A percentile compares a stretch with the other conserved stretches of the same genome.
These are phyloP conservation scores for Brachirus orientalis DNA, from an alignment of 2,113 vertebrate species.

Conservation along the genomic window DNA sequence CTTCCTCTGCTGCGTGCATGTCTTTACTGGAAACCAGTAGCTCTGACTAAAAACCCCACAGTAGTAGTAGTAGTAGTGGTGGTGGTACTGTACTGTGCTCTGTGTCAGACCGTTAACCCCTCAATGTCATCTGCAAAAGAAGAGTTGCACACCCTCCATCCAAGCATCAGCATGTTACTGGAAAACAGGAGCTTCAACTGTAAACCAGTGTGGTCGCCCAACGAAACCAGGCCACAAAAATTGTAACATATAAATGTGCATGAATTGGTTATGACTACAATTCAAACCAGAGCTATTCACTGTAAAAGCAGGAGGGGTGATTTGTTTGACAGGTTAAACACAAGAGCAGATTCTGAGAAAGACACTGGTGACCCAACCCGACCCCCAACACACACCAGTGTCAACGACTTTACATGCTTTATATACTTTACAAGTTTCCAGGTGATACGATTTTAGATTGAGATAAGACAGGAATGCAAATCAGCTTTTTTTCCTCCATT, in stretches of 20 bases:
- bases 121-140: conserved; percentile 1
- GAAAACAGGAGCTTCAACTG: conserved; percentile 51
- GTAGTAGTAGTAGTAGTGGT: background rate
- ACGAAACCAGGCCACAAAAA: background rate
- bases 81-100: conserved; percentile 1
- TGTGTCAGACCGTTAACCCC: conserved; percentile 45
- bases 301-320: too few relatives aligned
- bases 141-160: conserved; percentile 34
- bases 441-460: conserved; percentile 9
- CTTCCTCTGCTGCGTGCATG: conserved; percentile 74
- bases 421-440: background rate
- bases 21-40: conserved; percentile 78
- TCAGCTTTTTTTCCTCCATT: background rate
- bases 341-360: too few relatives aligned
- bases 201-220: conserved; percentile 20
- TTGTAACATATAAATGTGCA: conserved; percentile 13
- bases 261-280: background rate
- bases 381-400: background rate
- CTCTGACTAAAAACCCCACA: conserved; percentile 72
- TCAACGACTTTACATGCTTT: too few relatives aligned
- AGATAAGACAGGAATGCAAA: conserved; percentile 4
- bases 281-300: too few relatives aligned
- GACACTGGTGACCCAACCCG: background rate
- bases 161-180: conserved; percentile 42
- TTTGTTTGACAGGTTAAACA: too few relatives aligned